phyloP scores from a whole-genome alignment of 2,888 invertebrate species.

The Nowickia ferox region DNA sequence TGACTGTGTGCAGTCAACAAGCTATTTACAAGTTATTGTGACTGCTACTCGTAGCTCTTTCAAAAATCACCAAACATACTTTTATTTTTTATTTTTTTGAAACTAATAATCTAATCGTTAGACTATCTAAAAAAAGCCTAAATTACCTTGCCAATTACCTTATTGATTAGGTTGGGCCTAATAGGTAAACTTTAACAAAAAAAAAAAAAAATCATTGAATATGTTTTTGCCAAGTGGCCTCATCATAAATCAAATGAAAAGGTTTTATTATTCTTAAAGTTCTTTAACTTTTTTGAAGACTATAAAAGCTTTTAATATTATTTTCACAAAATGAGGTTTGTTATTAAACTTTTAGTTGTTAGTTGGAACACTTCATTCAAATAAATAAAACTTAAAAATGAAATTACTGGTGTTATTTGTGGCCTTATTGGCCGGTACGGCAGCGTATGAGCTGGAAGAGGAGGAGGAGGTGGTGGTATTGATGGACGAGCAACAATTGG shows the following conservation, averaged over 20 bases:
- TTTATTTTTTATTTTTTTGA: too few relatives aligned
- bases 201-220: neutral
- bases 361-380: neutral
- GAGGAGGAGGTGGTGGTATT: constrained; percentile 73
- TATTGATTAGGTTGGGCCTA: too few relatives aligned
- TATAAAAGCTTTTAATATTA: constrained; percentile 75
- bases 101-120: too few relatives aligned
- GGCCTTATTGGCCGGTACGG: constrained; percentile 75
- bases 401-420: constrained; percentile 73
- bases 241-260: constrained; percentile 6
- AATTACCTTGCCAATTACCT: too few relatives aligned
- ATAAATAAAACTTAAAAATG: constrained; percentile 70
- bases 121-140: too few relatives aligned
- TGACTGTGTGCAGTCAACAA: too few relatives aligned
- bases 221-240: neutral
- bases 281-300: constrained; percentile 7
- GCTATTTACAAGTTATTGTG: too few relatives aligned
- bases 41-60: too few relatives aligned
- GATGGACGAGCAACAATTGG: constrained; percentile 76
- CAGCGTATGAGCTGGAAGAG: constrained; percentile 68
- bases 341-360: constrained; percentile 4
- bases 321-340: constrained; percentile 27
- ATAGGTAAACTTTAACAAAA: neutral
- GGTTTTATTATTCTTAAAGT: neutral
- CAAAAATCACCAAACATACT: too few relatives aligned